phyloP scores from a whole-genome alignment of 2,888 invertebrate genomes.

The Erebia epiphron region DNA sequence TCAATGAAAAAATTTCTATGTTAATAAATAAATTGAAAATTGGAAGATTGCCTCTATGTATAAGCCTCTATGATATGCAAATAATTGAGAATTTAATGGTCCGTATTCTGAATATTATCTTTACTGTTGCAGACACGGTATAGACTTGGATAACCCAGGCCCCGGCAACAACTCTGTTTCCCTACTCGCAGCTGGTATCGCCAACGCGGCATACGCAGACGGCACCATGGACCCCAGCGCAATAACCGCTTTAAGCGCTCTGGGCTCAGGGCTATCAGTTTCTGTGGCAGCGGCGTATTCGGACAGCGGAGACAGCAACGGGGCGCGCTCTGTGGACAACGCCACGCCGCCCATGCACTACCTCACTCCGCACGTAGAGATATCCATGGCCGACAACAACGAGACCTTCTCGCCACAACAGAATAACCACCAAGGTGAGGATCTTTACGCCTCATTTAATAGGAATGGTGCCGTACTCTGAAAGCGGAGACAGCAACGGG shows the following conservation, averaged over 20 bases:
- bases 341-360: constrained; percentile 96
- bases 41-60: no score
- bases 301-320: constrained; percentile 92
- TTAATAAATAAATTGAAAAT: no score
- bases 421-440: constrained; percentile 65
- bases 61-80: no score
- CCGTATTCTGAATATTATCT: neutral
- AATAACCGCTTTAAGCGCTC: constrained; percentile 78
- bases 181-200: constrained; percentile 86
- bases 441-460: neutral
- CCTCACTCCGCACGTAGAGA: constrained; percentile 94
- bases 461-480: constrained; percentile 82
- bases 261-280: constrained; percentile 85
- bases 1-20: no score
- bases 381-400: constrained; percentile 93
- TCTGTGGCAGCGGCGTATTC: constrained; percentile 89
- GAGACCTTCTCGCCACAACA: constrained; percentile 85
- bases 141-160: constrained; percentile 94
- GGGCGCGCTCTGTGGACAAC: constrained; percentile 91
- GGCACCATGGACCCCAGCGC: constrained; percentile 79
- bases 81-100: no score
- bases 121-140: constrained; percentile 87
- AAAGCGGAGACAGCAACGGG: constrained; percentile 92
- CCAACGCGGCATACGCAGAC: constrained; percentile 83
- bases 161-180: constrained; percentile 91